Base-by-base conservation (phyloP, 2,888 invertebrate species). In the Coenonympha glycerion region DNA sequence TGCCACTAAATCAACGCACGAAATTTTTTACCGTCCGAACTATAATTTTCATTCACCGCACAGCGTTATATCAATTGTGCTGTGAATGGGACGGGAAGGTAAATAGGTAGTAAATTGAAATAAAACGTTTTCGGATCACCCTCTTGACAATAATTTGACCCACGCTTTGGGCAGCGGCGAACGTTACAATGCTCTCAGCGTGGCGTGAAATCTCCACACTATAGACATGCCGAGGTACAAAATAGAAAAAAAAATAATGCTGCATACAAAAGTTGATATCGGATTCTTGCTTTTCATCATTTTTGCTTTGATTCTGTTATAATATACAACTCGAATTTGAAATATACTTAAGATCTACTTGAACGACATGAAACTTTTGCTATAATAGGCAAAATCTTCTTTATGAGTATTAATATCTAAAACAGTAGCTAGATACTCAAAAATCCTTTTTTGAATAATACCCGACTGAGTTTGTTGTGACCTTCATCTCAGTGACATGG, bases 51-150 rank as follows among this genome's bases (percentile, higher is more conserved):
- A 69, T 65, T 62, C 68, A 62, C 62, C 69, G 67, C 72, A 72
- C 77, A 74, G 79, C 76, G 69, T 69, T 73, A 69, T 67, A 70
- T 63, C 70, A 64, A 68, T 71, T 70, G 70, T 67, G 64, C 56
- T 65, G 58, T 78, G 75, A 79, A 81, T 79, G 69, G 72, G 53
- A 66, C 63, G 56, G 61, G 61, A 61, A 60, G 61, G 68, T 71
- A 70, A 80, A 79, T 79, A 74, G 65, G 69, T 70, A 71, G 73
- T 80, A 79, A 83, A 83, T 76, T 78, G 81, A 81, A 76, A 82
- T 82, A 80, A 82, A 85, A 65, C 74, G 76, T 69, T 79, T 73
- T 73, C 65, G 70, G 73, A 79, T 73, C 72, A 73, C 79, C 72
- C 77, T 71, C 67, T 69, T 66, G 73, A 75, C 74, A 72, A 73